Conservation (phyloP, 2,113 vertebrate species). For the Philantomba maxwellii region DNA sequence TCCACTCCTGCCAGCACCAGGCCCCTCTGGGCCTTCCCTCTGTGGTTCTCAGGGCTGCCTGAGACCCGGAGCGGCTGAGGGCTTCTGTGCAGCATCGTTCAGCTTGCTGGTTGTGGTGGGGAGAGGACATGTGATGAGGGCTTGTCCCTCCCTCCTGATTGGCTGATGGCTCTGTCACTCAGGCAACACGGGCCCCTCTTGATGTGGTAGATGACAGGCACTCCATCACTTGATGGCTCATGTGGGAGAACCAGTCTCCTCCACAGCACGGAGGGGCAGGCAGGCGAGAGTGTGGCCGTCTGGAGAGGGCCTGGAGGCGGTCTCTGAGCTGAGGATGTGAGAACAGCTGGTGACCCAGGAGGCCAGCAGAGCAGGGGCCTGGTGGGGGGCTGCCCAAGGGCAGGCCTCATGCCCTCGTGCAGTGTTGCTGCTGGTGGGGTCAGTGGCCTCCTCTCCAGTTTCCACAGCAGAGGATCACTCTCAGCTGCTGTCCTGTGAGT, state of each 20-base stretch:
- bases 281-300: neutral
- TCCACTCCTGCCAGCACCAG: neutral
- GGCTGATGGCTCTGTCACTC: neutral
- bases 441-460: neutral
- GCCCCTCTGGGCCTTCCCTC: neutral
- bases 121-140: neutral
- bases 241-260: neutral
- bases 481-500: neutral
- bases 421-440: neutral
- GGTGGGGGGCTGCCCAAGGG: neutral
- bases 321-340: neutral
- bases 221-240: neutral
- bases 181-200: neutral
- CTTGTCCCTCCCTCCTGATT: conserved; percentile 35
- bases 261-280: neutral
- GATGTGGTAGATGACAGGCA: neutral
- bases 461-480: neutral
- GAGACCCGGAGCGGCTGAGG: neutral
- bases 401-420: neutral
- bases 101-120: neutral
- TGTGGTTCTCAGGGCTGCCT: neutral
- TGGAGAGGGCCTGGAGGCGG: neutral
- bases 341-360: neutral
- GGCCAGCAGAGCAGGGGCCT: neutral
- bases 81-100: neutral